Evolutionary conservation across 2,888 invertebrate species (phyloP).

Genomic region (Cheilosia impressa): DNA sequence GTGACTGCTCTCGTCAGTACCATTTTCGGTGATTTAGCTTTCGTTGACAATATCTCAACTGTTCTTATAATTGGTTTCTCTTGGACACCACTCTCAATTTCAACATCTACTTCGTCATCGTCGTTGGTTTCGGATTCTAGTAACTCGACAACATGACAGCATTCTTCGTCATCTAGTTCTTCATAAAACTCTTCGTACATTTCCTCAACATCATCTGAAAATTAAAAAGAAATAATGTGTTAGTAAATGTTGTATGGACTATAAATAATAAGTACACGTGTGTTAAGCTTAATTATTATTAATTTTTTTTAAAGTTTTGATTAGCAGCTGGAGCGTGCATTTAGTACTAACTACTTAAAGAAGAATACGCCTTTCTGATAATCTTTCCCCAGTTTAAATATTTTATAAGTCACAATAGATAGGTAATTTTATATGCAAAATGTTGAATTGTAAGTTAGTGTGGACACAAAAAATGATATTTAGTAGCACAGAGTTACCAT

Average conservation of each 20-base stretch:
- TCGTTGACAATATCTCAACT: slow-evolving; percentile 27
- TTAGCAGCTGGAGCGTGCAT: too few relatives aligned
- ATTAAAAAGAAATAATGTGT: neutral
- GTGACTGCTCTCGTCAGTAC: neutral
- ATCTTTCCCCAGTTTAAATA: too few relatives aligned
- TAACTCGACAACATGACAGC: slow-evolving; percentile 1
- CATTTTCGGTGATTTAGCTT: neutral
- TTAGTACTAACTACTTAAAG: too few relatives aligned
- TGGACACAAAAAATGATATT: too few relatives aligned
- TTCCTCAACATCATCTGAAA: neutral
- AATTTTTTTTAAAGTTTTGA: too few relatives aligned
- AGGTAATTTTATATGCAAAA: too few relatives aligned
- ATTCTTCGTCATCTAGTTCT: neutral
- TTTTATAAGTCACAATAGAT: too few relatives aligned
- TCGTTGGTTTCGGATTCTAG: slow-evolving; percentile 3
- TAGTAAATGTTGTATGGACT: neutral
- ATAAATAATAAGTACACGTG: neutral
- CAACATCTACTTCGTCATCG: neutral
- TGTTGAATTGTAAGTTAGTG: too few relatives aligned
- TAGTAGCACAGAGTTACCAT: too few relatives aligned
- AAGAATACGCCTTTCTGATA: too few relatives aligned
- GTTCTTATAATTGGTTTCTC: slow-evolving; percentile 34
- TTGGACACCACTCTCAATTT: neutral
- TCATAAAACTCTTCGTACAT: too few relatives aligned
- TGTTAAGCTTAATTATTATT: too few relatives aligned